Conservation (phyloP, 2,113 vertebrate genomes). For the Salminus brasiliensis region DNA sequence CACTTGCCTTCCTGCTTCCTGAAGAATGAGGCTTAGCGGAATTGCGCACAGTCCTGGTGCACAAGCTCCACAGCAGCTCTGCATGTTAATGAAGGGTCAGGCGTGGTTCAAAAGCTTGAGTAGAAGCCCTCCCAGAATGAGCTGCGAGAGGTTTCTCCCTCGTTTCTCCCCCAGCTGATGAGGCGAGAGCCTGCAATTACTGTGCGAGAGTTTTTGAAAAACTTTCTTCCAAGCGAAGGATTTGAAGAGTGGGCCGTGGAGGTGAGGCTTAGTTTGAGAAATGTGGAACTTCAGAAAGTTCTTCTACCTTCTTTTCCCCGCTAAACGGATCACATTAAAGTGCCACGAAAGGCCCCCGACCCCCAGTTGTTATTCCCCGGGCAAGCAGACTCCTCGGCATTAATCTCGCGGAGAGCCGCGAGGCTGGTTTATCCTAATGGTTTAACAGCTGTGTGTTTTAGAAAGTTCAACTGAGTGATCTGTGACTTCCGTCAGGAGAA, state of each 20-base stretch:
- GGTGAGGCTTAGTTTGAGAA: background rate
- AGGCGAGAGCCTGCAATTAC: conserved; percentile 16
- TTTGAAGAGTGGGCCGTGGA: background rate
- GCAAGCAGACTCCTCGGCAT: background rate
- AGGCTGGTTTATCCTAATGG: background rate
- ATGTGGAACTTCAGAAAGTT: background rate
- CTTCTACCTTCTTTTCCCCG: background rate
- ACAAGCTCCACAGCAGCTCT: background rate
- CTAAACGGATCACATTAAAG: background rate
- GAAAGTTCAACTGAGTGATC: conserved; percentile 15
- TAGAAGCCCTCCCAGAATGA: background rate
- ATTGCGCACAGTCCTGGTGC: background rate
- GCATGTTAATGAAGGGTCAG: conserved; percentile 27
- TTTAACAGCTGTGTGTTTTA: conserved; percentile 16
- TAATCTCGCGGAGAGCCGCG: background rate
- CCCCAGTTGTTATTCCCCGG: background rate
- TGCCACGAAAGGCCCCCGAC: background rate
- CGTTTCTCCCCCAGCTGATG: background rate
- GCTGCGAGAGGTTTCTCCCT: background rate
- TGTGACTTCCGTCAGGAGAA: conserved; percentile 23
- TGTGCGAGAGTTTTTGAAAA: conserved; percentile 19
- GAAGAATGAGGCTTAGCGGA: background rate
- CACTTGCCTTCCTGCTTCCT: background rate
- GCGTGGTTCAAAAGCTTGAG: background rate
- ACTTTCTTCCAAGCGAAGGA: background rate